phyloP scores from a whole-genome alignment of 2,113 vertebrate genomes.

The Anser brachyrhynchus region DNA sequence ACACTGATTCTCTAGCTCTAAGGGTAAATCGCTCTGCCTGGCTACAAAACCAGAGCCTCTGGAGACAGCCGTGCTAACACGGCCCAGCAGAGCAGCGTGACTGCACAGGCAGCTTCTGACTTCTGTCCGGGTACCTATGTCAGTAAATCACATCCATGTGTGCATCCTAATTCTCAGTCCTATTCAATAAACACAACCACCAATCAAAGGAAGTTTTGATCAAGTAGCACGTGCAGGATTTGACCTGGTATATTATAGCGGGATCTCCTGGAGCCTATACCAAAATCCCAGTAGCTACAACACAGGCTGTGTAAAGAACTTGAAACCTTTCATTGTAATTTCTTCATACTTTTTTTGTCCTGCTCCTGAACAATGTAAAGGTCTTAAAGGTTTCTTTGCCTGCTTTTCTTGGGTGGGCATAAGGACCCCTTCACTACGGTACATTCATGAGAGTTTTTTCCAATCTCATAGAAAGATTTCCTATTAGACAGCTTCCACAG shows the following conservation, averaged over 20 bases:
- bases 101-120: background rate
- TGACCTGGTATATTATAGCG: background rate
- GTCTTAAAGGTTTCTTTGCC: background rate
- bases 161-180: background rate
- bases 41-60: background rate
- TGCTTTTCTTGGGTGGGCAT: background rate
- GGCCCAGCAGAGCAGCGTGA: accelerated
- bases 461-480: background rate
- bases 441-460: background rate
- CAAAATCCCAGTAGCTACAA: accelerated
- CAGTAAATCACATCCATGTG: background rate
- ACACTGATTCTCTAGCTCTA: background rate
- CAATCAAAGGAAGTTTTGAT: background rate
- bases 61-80: background rate
- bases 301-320: background rate
- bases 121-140: background rate
- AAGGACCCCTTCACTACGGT: background rate
- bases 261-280: background rate
- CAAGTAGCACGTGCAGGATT: background rate
- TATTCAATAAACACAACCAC: background rate
- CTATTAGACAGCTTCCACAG: background rate
- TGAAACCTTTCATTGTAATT: background rate
- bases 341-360: background rate
- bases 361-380: background rate
- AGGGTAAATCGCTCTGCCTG: background rate